These are phyloP conservation scores for Cylas formicarius DNA, from an alignment of 1,140 invertebrate species.

Conservation along the genomic window DNA sequence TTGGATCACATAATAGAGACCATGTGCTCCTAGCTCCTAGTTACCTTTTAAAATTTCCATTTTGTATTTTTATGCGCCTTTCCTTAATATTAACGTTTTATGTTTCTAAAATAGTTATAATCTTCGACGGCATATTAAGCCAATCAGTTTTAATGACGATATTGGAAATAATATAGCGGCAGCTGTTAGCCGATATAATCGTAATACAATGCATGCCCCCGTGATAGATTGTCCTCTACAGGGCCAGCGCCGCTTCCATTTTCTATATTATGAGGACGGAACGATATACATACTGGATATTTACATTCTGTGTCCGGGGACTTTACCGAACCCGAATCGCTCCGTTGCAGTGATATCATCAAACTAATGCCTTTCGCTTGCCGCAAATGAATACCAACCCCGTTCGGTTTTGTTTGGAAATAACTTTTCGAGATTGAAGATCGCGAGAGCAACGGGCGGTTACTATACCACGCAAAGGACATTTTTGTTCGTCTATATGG, in stretches of 20 bases:
- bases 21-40: too few species aligned
- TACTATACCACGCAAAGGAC: too few species aligned
- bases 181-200: conserved; percentile 19
- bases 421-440: too few species aligned
- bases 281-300: conserved; percentile 15
- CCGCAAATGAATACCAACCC: conserved; percentile 3
- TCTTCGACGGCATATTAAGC: too few species aligned
- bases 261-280: conserved; percentile 16
- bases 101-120: too few species aligned
- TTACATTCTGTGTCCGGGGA: background rate
- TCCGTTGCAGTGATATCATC: conserved; percentile 5
- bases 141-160: too few species aligned
- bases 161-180: conserved; percentile 20
- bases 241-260: conserved; percentile 11
- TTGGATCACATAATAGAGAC: too few species aligned
- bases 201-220: conserved; percentile 16
- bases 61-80: too few species aligned
- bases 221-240: conserved; percentile 18
- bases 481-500: too few species aligned
- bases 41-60: too few species aligned
- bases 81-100: too few species aligned
- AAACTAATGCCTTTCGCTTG: conserved; percentile 1
- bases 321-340: conserved; percentile 8
- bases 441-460: too few species aligned
- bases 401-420: background rate